These are phyloP conservation scores for Channa striata DNA, from an alignment of 2,797 vertebrate genomes.

Conservation along the genomic window DNA sequence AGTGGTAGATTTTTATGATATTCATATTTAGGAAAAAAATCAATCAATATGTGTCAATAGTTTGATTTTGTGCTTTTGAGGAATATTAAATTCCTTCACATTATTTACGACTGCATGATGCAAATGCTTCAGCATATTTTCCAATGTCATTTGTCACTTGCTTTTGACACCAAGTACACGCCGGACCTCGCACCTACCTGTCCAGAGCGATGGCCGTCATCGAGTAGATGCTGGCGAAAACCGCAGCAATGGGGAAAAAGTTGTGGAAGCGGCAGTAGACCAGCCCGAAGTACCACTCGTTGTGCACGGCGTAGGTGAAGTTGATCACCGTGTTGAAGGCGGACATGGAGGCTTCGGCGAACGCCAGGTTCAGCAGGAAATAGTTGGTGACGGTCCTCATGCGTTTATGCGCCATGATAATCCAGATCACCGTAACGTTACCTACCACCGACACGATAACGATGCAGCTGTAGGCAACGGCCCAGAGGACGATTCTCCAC, in stretches of 20 bases:
- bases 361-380: constrained; percentile 95
- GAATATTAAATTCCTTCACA: not conserved
- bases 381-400: constrained; percentile 99
- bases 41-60: not conserved
- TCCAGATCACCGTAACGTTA: constrained; percentile 95
- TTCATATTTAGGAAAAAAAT: no score
- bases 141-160: not conserved
- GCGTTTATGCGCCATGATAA: constrained; percentile 94
- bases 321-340: constrained; percentile 97
- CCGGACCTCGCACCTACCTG: constrained; percentile 83
- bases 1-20: not conserved
- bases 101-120: no score
- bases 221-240: constrained; percentile 98
- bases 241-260: constrained; percentile 96
- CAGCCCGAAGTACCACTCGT: constrained; percentile 96
- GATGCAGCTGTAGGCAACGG: constrained; percentile 90
- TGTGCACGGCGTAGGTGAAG: constrained; percentile 94
- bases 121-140: no score
- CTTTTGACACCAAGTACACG: not conserved
- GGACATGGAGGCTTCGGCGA: constrained; percentile 95
- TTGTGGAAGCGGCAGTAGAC: constrained; percentile 98
- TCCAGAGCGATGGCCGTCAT: constrained; percentile 97
- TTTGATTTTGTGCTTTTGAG: not conserved
- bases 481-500: constrained; percentile 95
- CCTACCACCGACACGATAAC: constrained; percentile 93